Evolutionary conservation across 2,888 invertebrate species (phyloP), one percentile per base, ranked within the genome.

Genomic region (Dolichopus griseipennis): DNA sequence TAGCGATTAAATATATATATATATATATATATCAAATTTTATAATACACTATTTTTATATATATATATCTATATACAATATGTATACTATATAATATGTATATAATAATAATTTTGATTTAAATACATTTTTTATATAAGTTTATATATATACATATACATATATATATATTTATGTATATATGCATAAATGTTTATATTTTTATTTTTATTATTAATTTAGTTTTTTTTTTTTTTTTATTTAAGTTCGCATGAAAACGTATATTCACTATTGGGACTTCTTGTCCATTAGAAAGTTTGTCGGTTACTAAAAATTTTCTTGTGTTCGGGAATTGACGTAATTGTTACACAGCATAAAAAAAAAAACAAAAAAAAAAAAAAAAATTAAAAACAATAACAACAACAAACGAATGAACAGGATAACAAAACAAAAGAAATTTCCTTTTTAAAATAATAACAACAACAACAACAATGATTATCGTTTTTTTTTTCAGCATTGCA

Each of bases 221-320:
- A 37, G 37, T 37, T 37, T 37, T 34, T 7, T 7, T 43, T 10
- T 10, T 43, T 43, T 10, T 15, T 10, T 10, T 43, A 34, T 34
- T 34, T 37, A 15, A 52, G 52, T 66, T 21, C 41, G 67, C 34
- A 68, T 37, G 43, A 67, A n/a, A 20, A 22, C 21, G 52, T 52
- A 27, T 52, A 6, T 52, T 52, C 15, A 52, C 15, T 52, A 52
- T 6, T 2, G 18, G 52, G 66, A 66, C 52, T 68, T 65, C 67
- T 63, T 67, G 70, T 68, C 64, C 67, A 67, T 66, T 67, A 68
- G 68, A 68, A 68, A 68, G 70, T 70, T 67, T 67, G 70, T 70
- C 70, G 70, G 70, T 68, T 70, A 70, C 70, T 70, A 67, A 70
- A 68, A 63, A 52, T 52, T 52, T 22, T 64, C 70, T 63, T 66